Percentiles rank a stretch among this genome's conserved stretches.
Evolutionary conservation across 2,113 vertebrate species (phyloP).

Genomic region (Hippocampus mohnikei): DNA sequence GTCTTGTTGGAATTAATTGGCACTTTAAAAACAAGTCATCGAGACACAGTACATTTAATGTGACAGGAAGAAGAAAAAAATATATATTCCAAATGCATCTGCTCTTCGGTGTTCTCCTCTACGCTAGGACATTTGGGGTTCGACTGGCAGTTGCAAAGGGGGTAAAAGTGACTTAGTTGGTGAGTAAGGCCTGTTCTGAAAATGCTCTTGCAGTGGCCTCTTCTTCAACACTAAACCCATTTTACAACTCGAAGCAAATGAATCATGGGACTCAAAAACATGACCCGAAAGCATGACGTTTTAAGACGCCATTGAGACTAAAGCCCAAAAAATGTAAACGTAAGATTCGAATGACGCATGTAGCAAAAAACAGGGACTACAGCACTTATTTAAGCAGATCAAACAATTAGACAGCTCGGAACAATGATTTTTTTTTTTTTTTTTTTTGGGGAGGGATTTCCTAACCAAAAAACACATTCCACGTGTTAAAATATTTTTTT

Average conservation of each 20-base stretch:
- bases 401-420: slow-evolving; percentile 82
- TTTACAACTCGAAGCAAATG: slow-evolving; percentile 35
- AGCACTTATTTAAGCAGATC: slow-evolving; percentile 81
- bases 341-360: slow-evolving; percentile 69
- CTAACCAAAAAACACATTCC: slow-evolving; percentile 86
- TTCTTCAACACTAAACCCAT: slow-evolving; percentile 32
- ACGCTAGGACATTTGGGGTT: slow-evolving; percentile 14
- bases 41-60: slow-evolving; percentile 74
- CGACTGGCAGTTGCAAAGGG: slow-evolving; percentile 21
- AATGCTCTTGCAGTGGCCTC: slow-evolving; percentile 54
- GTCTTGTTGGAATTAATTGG: slow-evolving; percentile 73
- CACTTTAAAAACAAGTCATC: slow-evolving; percentile 73
- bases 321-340: slow-evolving; percentile 48
- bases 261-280: slow-evolving; percentile 27
- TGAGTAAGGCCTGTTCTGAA: slow-evolving; percentile 61
- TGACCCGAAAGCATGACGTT: slow-evolving; percentile 20
- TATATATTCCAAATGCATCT: slow-evolving; percentile 60
- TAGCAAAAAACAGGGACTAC: slow-evolving; percentile 79
- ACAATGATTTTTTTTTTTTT: slow-evolving; percentile 77
- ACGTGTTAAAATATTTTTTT: slow-evolving; percentile 87
- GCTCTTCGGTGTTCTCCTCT: slow-evolving; percentile 30
- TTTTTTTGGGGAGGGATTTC: slow-evolving; percentile 63
- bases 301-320: slow-evolving; percentile 35
- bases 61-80: slow-evolving; percentile 51
- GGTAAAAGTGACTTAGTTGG: slow-evolving; percentile 37